A percentile compares a stretch with the other conserved stretches of the same genome.
These are phyloP conservation scores for Octonoba sinensis DNA, from an alignment of 2,888 invertebrate genomes.

Conservation along the genomic window DNA sequence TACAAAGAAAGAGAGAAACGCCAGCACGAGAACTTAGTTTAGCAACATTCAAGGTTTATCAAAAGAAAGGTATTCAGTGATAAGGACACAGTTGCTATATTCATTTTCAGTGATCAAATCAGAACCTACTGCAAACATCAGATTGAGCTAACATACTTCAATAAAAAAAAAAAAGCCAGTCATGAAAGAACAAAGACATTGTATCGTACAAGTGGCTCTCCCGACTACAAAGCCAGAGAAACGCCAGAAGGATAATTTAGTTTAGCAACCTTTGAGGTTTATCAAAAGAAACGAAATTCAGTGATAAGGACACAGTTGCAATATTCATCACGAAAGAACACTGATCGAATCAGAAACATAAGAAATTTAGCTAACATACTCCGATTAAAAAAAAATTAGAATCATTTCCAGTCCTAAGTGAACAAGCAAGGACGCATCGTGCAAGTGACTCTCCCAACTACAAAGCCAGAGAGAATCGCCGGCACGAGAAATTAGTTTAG, in stretches of 20 bases:
- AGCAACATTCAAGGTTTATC: slow-evolving; percentile 11
- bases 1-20: slow-evolving; percentile 3
- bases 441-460: slow-evolving; percentile 8
- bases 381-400: no score
- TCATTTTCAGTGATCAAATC: no score
- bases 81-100: neutral
- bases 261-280: slow-evolving; percentile 37
- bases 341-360: no score
- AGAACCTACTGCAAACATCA: no score
- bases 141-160: no score
- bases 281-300: neutral
- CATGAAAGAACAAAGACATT: neutral
- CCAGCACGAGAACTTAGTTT: neutral
- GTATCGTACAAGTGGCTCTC: neutral
- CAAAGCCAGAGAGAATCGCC: slow-evolving; percentile 12
- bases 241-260: slow-evolving; percentile 3
- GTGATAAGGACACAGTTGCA: slow-evolving; percentile 44
- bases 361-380: no score
- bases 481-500: no score
- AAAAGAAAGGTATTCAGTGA: neutral
- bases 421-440: neutral
- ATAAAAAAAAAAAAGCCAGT: no score
- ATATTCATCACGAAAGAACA: no score
- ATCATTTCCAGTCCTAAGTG: slow-evolving; percentile 24
- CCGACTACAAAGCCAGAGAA: neutral